Percentiles rank a stretch among this genome's conserved stretches.
Conservation (phyloP, 2,113 vertebrate genomes). For the Dinomys branickii region DNA sequence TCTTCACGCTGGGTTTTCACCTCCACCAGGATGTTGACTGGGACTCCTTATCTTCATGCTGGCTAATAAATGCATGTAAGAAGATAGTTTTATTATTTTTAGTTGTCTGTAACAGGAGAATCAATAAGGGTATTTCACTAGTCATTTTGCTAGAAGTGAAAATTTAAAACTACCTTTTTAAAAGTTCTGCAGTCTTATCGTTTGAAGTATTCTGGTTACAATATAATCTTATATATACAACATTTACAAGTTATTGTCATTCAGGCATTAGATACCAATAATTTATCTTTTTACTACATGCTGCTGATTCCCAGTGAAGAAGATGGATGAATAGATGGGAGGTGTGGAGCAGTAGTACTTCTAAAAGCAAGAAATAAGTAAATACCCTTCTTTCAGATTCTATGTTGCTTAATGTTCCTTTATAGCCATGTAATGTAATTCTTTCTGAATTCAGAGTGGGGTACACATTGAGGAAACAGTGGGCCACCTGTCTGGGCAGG, state of each 20-base stretch:
- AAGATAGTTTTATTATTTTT: slow-evolving; percentile 48
- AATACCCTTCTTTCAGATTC: slow-evolving; percentile 65
- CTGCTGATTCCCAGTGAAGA: slow-evolving; percentile 71
- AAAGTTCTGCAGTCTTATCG: slow-evolving; percentile 32
- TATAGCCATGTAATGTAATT: background rate
- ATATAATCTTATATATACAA: background rate
- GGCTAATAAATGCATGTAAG: background rate
- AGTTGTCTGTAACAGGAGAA: slow-evolving; percentile 9
- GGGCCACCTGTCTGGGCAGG: background rate
- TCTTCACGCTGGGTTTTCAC: slow-evolving; percentile 21
- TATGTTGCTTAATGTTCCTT: slow-evolving; percentile 38
- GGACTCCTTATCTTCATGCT: slow-evolving; percentile 38
- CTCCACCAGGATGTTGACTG: slow-evolving; percentile 20
- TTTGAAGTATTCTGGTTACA: slow-evolving; percentile 44
- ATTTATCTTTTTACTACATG: slow-evolving; percentile 70
- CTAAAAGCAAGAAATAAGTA: slow-evolving; percentile 69
- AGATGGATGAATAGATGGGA: slow-evolving; percentile 62
- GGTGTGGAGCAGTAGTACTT: slow-evolving; percentile 63
- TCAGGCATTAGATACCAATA: slow-evolving; percentile 58
- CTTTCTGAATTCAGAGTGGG: slow-evolving; percentile 48
- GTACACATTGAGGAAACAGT: background rate
- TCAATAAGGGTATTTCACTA: slow-evolving; percentile 37
- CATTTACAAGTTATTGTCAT: slow-evolving; percentile 53
- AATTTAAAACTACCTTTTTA: slow-evolving; percentile 34
- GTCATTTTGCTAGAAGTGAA: slow-evolving; percentile 42